Evolutionary conservation across 2,113 vertebrate genomes (phyloP).

Genomic region (Ranitomeya imitator): DNA sequence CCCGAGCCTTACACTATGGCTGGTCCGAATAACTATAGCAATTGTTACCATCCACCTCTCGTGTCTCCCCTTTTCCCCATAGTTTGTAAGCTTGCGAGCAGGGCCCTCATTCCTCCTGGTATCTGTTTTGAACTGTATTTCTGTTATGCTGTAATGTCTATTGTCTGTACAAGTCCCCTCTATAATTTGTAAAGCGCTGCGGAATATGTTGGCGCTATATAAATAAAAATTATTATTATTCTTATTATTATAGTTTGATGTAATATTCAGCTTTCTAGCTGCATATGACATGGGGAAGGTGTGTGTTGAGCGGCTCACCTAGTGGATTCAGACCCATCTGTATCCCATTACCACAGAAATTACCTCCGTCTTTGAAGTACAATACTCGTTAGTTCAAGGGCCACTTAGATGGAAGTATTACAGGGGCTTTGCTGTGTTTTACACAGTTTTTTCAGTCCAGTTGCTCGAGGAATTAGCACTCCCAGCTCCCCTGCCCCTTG

Average conservation of each 20-base stretch:
- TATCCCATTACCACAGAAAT: slow-evolving; percentile 38
- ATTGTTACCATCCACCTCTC: too few species aligned
- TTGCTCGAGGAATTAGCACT: slow-evolving; percentile 47
- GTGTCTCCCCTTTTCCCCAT: too few species aligned
- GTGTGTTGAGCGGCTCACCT: slow-evolving; percentile 23
- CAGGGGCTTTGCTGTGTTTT: slow-evolving; percentile 52
- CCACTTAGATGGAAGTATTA: slow-evolving; percentile 51
- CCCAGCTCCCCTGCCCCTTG: slow-evolving; percentile 19
- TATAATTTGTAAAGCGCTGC: too few species aligned
- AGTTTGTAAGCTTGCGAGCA: too few species aligned
- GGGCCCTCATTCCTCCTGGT: too few species aligned
- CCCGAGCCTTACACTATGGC: too few species aligned
- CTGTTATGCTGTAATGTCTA: too few species aligned
- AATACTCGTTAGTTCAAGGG: slow-evolving; percentile 39
- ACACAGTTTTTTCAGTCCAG: slow-evolving; percentile 36
- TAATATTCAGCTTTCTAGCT: background rate
- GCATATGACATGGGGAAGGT: slow-evolving; percentile 4
- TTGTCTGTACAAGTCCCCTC: too few species aligned
- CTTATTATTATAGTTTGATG: background rate
- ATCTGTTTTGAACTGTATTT: too few species aligned
- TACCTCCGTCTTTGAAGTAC: slow-evolving; percentile 44
- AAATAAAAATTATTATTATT: too few species aligned
- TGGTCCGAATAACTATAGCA: too few species aligned
- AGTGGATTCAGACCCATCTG: slow-evolving; percentile 49
- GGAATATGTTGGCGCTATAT: too few species aligned